Evolutionary conservation across 1,140 invertebrate species (phyloP).

Genomic region (Thaumetopoea pityocampa): DNA sequence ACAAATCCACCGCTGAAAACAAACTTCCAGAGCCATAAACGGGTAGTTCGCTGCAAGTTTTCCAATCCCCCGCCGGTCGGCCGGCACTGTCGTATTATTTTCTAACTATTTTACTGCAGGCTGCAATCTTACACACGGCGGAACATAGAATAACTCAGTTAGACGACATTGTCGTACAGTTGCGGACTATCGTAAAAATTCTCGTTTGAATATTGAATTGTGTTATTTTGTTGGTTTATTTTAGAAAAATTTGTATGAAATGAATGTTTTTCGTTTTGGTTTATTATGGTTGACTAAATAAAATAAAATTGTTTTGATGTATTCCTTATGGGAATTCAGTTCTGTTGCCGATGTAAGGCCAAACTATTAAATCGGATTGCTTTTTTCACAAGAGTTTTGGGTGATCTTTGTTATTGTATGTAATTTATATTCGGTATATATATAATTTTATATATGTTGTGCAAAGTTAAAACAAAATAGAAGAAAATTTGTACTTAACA

Average conservation of each 20-base stretch:
- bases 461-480: too few relatives aligned
- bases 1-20: conserved; percentile 22
- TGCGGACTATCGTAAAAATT: conserved; percentile 11
- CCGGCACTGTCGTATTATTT: conserved; percentile 38
- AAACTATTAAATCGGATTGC: too few relatives aligned
- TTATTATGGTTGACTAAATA: background rate
- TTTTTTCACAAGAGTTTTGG: too few relatives aligned
- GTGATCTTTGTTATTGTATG: too few relatives aligned
- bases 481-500: too few relatives aligned
- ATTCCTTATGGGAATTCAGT: too few relatives aligned
- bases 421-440: too few relatives aligned
- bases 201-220: conserved; percentile 16
- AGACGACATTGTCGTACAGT: conserved; percentile 12
- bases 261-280: conserved; percentile 10
- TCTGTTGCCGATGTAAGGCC: too few relatives aligned
- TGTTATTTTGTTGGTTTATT: conserved; percentile 10
- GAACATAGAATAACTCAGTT: conserved; percentile 16
- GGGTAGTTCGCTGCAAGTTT: conserved; percentile 35
- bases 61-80: conserved; percentile 35
- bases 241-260: too few relatives aligned
- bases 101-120: conserved; percentile 47
- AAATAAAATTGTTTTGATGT: too few relatives aligned
- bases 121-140: conserved; percentile 31
- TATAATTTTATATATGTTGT: too few relatives aligned
- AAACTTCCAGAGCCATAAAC: conserved; percentile 43